A percentile compares a stretch with the other conserved stretches of the same genome.
Conservation (phyloP, 2,797 vertebrate genomes). For the Oryzias dopingdopingensis region DNA sequence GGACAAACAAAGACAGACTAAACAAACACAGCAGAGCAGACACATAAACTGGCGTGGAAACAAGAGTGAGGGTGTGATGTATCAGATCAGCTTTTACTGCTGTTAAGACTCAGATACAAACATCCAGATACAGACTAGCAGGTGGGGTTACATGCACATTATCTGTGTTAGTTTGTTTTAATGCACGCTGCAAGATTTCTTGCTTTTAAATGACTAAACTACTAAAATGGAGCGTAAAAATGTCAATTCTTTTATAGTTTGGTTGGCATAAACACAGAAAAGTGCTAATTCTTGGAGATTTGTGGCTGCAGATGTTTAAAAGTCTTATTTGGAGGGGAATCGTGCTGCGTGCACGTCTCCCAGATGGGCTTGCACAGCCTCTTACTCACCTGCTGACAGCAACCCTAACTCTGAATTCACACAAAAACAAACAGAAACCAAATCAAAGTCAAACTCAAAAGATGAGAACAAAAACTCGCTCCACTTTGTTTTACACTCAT, state of each 20-base stretch:
- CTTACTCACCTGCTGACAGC: conserved; percentile 91
- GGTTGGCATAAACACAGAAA: not conserved
- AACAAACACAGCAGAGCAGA: conserved; percentile 21
- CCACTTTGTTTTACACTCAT: conserved; percentile 35
- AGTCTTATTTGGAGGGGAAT: conserved; percentile 8
- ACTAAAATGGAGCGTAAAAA: not conserved
- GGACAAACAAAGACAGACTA: conserved; percentile 9
- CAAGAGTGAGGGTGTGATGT: conserved; percentile 4
- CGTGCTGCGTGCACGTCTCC: conserved; percentile 63
- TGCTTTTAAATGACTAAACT: not conserved
- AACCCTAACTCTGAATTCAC: conserved; percentile 98
- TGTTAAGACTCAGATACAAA: conserved; percentile 26
- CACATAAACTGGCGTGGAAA: conserved; percentile 14
- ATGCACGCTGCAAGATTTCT: conserved; percentile 55
- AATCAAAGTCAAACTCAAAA: conserved; percentile 60
- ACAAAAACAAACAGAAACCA: conserved; percentile 79
- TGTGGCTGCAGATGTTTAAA: too few species aligned
- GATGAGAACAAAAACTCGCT: conserved; percentile 17
- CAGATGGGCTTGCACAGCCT: conserved; percentile 66
- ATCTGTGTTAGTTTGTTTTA: conserved; percentile 59
- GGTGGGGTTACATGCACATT: conserved; percentile 55
- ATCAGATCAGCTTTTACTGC: conserved; percentile 1
- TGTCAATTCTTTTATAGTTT: not conserved
- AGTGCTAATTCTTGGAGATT: too few species aligned
- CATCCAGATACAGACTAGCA: conserved; percentile 16